phyloP scores from a whole-genome alignment of 2,113 vertebrate genomes.

The Pangasianodon hypophthalmus region DNA sequence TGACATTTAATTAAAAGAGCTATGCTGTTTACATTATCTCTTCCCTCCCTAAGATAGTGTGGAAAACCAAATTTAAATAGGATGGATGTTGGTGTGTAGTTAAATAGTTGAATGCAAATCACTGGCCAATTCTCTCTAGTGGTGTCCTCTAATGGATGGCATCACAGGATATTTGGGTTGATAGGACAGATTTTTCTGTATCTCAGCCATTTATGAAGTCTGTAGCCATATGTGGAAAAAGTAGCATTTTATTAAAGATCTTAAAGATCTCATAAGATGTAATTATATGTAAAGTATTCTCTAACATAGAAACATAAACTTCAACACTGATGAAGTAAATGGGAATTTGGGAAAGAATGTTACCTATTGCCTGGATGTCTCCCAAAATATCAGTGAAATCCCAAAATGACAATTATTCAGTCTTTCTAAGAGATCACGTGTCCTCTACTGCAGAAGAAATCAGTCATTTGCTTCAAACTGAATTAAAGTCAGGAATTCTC shows the following conservation, averaged over 20 bases:
- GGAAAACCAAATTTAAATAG: constrained; percentile 51
- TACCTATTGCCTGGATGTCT: background rate
- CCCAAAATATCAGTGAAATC: background rate
- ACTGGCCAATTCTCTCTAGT: constrained; percentile 5
- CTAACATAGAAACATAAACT: background rate
- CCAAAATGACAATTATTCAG: background rate
- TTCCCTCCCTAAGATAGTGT: constrained; percentile 48
- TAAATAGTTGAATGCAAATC: constrained; percentile 55
- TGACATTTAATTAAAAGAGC: constrained; percentile 60
- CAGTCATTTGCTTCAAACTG: background rate
- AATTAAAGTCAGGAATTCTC: background rate
- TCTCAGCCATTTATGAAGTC: constrained; percentile 21
- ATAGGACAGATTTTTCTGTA: constrained; percentile 45
- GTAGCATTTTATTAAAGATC: background rate
- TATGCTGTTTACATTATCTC: constrained; percentile 57
- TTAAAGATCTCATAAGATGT: background rate
- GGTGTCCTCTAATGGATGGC: constrained; percentile 18
- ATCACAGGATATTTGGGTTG: constrained; percentile 24
- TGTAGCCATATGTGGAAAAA: background rate
- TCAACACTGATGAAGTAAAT: background rate
- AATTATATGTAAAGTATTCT: constrained; percentile 5
- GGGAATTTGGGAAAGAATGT: background rate
- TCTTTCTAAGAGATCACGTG: background rate
- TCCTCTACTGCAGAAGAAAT: background rate
- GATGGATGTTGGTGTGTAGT: constrained; percentile 47